Evolutionary conservation across 2,113 vertebrate species (phyloP).

Genomic region (Elephantulus edwardii): DNA sequence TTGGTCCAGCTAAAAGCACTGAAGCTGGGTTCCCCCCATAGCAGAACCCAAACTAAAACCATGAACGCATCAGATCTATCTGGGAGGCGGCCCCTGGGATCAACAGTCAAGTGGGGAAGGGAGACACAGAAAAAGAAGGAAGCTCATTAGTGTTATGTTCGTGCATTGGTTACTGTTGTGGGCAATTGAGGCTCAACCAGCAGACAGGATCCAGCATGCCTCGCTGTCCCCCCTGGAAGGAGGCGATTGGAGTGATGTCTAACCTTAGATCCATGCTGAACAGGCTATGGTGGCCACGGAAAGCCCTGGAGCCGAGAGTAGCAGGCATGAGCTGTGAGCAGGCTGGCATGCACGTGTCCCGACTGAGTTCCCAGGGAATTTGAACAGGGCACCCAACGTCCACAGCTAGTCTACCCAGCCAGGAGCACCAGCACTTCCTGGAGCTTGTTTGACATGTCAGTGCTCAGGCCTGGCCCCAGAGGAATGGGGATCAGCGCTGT

Average conservation of each 20-base stretch:
- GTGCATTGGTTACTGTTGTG: not conserved
- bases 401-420: not conserved
- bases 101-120: too few species aligned
- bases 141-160: not conserved
- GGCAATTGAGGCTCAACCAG: too few species aligned
- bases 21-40: not conserved
- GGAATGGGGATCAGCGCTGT: not conserved
- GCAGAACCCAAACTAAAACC: not conserved
- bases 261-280: too few species aligned
- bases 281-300: not conserved
- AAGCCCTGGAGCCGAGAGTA: not conserved
- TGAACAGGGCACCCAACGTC: accelerated
- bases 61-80: accelerated
- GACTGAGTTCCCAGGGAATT: accelerated
- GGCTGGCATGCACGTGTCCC: accelerated
- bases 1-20: not conserved
- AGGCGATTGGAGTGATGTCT: not conserved
- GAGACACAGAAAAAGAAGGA: not conserved
- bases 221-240: accelerated
- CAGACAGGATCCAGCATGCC: not conserved
- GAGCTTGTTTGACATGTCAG: too few species aligned
- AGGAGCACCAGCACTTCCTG: not conserved
- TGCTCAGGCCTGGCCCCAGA: not conserved
- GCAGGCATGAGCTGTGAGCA: not conserved
- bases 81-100: not conserved